These are phyloP conservation scores for Lophotriccus pileatus DNA, from an alignment of 2,797 vertebrate genomes.

Conservation along the genomic window DNA sequence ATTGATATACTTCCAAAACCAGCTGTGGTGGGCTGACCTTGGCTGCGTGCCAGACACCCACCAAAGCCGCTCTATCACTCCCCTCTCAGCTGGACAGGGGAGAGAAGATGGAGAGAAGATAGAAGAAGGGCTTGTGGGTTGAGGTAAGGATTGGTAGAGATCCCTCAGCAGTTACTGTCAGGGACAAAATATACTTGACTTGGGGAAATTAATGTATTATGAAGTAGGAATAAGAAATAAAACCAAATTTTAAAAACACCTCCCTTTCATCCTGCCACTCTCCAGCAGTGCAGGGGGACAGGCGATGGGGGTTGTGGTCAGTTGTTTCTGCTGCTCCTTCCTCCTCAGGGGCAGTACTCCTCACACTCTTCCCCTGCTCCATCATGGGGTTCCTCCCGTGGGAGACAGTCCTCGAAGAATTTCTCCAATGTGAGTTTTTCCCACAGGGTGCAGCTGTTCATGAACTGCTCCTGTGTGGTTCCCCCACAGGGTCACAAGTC, in stretches of 20 bases:
- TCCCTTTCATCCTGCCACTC: neutral
- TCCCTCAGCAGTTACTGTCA: neutral
- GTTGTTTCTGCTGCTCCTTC: neutral
- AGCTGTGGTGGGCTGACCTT: neutral
- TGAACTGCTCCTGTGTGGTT: neutral
- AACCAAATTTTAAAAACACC: neutral
- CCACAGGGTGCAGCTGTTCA: neutral
- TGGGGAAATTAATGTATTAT: neutral
- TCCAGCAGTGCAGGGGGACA: neutral
- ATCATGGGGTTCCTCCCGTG: fast-evolving
- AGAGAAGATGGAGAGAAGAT: neutral
- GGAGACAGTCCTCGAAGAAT: neutral
- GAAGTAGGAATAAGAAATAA: neutral
- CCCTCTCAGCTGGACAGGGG: neutral
- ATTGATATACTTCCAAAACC: neutral
- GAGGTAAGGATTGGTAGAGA: neutral
- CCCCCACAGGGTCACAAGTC: neutral
- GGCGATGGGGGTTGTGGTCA: neutral
- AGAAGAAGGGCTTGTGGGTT: neutral
- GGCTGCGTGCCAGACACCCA: neutral
- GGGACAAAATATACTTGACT: neutral
- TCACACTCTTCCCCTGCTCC: neutral
- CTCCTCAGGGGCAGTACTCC: neutral
- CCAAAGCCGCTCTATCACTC: neutral
- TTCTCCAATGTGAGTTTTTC: neutral